Base-by-base conservation (phyloP, 2,888 invertebrate species). In the Trachelus stipa region DNA sequence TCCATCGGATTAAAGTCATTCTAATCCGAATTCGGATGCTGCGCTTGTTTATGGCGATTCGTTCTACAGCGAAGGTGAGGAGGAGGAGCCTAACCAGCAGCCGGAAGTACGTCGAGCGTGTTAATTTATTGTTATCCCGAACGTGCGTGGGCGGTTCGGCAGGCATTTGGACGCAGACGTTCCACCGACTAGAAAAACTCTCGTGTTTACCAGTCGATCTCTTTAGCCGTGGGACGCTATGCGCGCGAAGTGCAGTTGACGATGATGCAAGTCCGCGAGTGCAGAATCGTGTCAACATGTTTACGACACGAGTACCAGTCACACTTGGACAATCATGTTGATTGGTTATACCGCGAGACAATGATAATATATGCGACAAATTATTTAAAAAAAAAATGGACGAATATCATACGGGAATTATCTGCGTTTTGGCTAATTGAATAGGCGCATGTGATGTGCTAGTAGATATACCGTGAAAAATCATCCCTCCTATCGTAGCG, bases 241-340 rank as follows among this genome's bases (percentile, higher is more conserved):
- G 71, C 34, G 30, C 31, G 31, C 71, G 33, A 71, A 1, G 0
- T 71, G 56, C 23, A 56, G 56, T 56, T 56, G 23, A 56, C 71
- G 71, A 9, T 71, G 71, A 71, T 71, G 71, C 31, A 71, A 71
- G 31, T 71, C 23, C 33, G 31, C 71, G 71, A 71, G 71, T 71
- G 77, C 75, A 69, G 40, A 77, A 74, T 69, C 74, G 75, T 77
- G 77, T 77, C 75, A 77, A 77, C 77, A 77, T 77, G 77, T 77
- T 77, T 71, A 74, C 77, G 74, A 68, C 56, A 56, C 68, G 71
- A 34, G 34, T 34, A 73, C 31, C 68, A 30, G 68, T 74, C 77
- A 31, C 33, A 30, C 23, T 34, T 23, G n/a, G 31, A 35, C 68
- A 76, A 76, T 76, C 73, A 73, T 40, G 73, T 33, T 74, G 73